These are phyloP conservation scores for Perca flavescens DNA, from an alignment of 2,113 vertebrate genomes.

Conservation along the genomic window DNA sequence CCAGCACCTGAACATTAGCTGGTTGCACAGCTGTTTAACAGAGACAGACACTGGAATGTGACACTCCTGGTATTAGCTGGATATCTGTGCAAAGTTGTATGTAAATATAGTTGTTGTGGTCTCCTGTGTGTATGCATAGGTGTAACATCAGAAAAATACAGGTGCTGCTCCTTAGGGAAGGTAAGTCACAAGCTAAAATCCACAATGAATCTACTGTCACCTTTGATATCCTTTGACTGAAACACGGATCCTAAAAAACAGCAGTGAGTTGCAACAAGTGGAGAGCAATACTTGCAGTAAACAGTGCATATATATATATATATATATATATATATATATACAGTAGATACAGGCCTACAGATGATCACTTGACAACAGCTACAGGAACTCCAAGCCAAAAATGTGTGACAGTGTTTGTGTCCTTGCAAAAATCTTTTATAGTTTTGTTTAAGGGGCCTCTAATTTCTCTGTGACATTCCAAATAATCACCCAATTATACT, in stretches of 20 bases:
- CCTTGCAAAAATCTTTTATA: background rate
- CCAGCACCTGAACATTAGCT: slow-evolving; percentile 78
- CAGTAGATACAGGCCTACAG: background rate
- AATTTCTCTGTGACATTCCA: background rate
- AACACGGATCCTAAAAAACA: background rate
- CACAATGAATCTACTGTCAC: background rate
- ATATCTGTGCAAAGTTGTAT: slow-evolving; percentile 40
- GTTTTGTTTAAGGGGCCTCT: background rate
- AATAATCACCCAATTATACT: background rate
- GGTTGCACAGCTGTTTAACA: slow-evolving; percentile 75
- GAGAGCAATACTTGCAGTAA: background rate
- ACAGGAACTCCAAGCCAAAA: background rate
- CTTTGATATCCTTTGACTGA: background rate
- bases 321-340: background rate
- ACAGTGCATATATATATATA: background rate
- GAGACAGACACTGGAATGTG: slow-evolving; percentile 68
- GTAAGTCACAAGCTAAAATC: slow-evolving; percentile 21
- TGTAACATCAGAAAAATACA: slow-evolving; percentile 19
- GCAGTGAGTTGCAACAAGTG: slow-evolving; percentile 1
- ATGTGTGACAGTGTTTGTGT: background rate
- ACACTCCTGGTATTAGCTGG: slow-evolving; percentile 62
- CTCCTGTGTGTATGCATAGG: slow-evolving; percentile 18
- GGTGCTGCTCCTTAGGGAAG: background rate
- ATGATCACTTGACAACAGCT: background rate
- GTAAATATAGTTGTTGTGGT: slow-evolving; percentile 42